Base-by-base conservation (phyloP, 2,888 invertebrate species). In the Brachypterus glaber region DNA sequence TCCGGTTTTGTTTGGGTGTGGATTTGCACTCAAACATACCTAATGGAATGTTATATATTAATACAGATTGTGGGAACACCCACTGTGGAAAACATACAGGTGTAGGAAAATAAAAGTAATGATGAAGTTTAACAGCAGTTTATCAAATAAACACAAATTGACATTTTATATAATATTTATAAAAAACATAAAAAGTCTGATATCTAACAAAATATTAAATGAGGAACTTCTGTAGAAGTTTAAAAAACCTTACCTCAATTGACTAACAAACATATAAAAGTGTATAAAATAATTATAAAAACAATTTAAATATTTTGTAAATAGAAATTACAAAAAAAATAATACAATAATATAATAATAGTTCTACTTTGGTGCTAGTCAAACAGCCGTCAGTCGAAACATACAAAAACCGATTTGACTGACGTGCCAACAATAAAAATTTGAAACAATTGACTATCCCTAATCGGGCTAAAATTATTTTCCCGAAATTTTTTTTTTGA, bases 161-260 rank as follows among this genome's bases (percentile, higher is more conserved):
- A 64, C 63, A 64, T 63, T 63, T 59, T 54, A 57, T 55, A 59
- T 62, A 63, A 62, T 65, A 64, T 65, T 64, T 64, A 63, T 64
- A 64, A 64, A 66, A 65, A 66, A 64, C 64, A 65, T 64, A 65
- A 64, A 64, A 64, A 64, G 64, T 65, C 60, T 64, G 61, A 64
- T 62, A 57, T 64, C 62, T 63, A 65, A 66, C 66, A 66, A 66
- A 66, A 65, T 63, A 62, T 55, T 58, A 60, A 64, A 62, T 50
- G 57, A 63, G 59, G 62, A 64, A 64, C 62, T 60, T 61, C 60
- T 57, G 21, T 58, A 53, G 53, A 56, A 56, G 54, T 56, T 57
- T 50, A 53, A 53, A 52, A 57, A 63, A 62, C 62, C 60, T 60
- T 57, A 61, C 61, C 57, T 58, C 57, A 61, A 58, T 56, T 55